These are phyloP conservation scores for Pachyuromys duprasi DNA, from an alignment of 2,797 vertebrate genomes.

Conservation along the genomic window DNA sequence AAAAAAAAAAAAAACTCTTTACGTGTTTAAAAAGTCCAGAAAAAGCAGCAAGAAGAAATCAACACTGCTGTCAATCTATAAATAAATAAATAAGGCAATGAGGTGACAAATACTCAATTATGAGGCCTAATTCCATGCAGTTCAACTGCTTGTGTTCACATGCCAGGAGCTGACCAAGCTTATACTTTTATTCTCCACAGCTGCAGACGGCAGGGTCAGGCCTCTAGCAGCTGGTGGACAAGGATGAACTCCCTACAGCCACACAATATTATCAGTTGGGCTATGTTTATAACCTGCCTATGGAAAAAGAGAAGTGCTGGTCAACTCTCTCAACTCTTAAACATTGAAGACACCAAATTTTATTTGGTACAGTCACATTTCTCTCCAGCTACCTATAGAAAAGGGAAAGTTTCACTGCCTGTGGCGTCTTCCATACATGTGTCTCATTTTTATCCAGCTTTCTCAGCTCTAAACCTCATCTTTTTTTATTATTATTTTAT, in stretches of 20 bases:
- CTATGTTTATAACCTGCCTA: neutral
- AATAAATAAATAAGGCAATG: conserved; percentile 1
- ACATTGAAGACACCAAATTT: conserved; percentile 25
- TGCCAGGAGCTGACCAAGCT: conserved; percentile 71
- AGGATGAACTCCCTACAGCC: conserved; percentile 52
- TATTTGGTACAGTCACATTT: conserved; percentile 33
- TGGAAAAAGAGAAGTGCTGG: conserved; percentile 25
- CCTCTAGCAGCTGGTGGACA: conserved; percentile 61
- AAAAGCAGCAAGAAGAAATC: conserved; percentile 36
- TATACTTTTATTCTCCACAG: conserved; percentile 72
- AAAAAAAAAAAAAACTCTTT: neutral
- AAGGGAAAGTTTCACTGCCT: conserved; percentile 24
- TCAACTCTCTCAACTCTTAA: neutral
- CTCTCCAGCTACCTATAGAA: conserved; percentile 30
- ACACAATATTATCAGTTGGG: conserved; percentile 50
- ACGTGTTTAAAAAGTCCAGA: neutral
- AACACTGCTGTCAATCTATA: neutral
- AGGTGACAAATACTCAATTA: conserved; percentile 39
- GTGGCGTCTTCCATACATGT: neutral
- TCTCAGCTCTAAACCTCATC: neutral
- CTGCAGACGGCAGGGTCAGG: conserved; percentile 59
- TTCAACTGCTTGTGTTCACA: conserved; percentile 42
- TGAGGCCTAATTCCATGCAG: conserved; percentile 43
- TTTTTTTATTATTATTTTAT: neutral
- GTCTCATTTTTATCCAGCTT: neutral